Conservation (phyloP, 2,113 vertebrate genomes). For the Neolamprologus variostigma region DNA sequence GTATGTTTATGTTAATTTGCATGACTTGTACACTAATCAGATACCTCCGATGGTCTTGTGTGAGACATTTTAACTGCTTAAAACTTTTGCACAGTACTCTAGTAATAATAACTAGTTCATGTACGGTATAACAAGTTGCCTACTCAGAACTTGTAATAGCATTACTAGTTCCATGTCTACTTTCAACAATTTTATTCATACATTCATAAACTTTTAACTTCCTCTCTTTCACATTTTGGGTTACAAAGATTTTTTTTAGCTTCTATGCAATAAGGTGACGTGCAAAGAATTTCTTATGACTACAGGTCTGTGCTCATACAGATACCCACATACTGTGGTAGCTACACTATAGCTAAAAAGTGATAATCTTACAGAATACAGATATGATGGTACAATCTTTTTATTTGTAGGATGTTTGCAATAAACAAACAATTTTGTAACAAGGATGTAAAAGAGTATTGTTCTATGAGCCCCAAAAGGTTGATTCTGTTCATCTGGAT, state of each 20-base stretch:
- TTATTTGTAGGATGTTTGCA: neutral
- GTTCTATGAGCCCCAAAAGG: neutral
- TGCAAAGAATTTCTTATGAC: neutral
- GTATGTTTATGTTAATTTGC: neutral
- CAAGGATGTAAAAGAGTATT: neutral
- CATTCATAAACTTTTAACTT: neutral
- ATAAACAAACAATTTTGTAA: neutral
- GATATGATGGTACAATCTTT: neutral
- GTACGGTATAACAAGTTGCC: neutral
- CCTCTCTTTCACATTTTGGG: neutral
- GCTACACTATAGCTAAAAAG: neutral
- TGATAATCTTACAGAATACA: neutral
- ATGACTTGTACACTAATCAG: neutral
- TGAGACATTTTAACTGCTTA: neutral
- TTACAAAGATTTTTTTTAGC: neutral
- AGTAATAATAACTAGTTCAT: neutral
- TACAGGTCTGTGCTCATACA: neutral
- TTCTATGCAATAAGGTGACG: neutral
- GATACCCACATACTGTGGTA: neutral
- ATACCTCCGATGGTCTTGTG: neutral
- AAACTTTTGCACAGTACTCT: neutral
- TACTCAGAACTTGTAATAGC: neutral
- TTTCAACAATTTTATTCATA: fast-evolving
- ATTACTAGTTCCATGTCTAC: neutral
- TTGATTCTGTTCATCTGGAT: neutral